Conservation (phyloP, 2,888 invertebrate species). For the Therioaphis trifolii region DNA sequence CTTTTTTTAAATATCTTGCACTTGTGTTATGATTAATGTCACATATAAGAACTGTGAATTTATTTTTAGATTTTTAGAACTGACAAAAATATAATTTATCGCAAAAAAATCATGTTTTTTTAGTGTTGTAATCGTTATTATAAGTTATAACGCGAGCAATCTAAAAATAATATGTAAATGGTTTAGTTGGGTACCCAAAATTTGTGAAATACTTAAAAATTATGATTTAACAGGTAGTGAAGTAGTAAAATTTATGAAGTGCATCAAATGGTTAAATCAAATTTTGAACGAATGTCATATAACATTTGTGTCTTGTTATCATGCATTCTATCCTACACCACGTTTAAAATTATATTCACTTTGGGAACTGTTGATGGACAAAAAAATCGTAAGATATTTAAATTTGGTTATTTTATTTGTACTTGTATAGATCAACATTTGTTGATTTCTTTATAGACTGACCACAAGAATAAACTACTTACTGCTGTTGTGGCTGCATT, state of each 20-base stretch:
- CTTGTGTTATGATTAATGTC: too few species aligned
- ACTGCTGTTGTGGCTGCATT: slow-evolving; percentile 87
- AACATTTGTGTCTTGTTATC: slow-evolving; percentile 91
- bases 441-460: slow-evolving; percentile 67
- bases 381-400: slow-evolving; percentile 40
- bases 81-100: too few species aligned
- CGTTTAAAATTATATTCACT: slow-evolving; percentile 92
- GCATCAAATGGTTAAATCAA: slow-evolving; percentile 71
- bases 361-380: slow-evolving; percentile 72
- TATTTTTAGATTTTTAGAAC: too few species aligned
- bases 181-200: too few species aligned
- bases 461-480: slow-evolving; percentile 70
- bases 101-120: too few species aligned
- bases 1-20: too few species aligned
- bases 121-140: too few species aligned
- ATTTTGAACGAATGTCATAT: slow-evolving; percentile 90
- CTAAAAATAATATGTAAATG: neutral
- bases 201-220: slow-evolving; percentile 35
- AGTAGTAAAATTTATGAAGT: slow-evolving; percentile 55
- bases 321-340: slow-evolving; percentile 95
- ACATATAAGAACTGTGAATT: too few species aligned
- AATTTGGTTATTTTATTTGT: neutral
- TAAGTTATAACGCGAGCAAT: neutral
- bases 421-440: neutral
- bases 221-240: slow-evolving; percentile 51